A percentile compares a stretch with the other conserved stretches of the same genome.
These are phyloP conservation scores for Lota lota DNA, from an alignment of 2,113 vertebrate genomes.

Conservation along the genomic window DNA sequence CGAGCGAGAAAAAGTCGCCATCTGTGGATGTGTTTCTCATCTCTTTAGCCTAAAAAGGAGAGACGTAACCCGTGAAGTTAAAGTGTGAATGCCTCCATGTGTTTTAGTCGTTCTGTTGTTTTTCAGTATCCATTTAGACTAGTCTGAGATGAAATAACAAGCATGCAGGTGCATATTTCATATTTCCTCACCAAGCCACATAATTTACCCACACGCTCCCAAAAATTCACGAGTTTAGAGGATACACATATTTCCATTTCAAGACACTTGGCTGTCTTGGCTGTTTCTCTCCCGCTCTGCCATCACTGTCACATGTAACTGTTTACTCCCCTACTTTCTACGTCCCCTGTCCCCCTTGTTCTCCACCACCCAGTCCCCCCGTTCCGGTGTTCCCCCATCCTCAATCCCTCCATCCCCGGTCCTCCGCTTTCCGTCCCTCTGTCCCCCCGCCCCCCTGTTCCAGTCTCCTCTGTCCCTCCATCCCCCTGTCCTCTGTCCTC, in stretches of 20 bases:
- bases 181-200: too few relatives aligned
- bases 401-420: neutral
- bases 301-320: too few relatives aligned
- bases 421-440: neutral
- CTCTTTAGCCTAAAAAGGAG: constrained; percentile 59
- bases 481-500: neutral
- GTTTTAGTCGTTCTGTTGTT: too few relatives aligned
- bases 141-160: too few relatives aligned
- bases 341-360: too few relatives aligned
- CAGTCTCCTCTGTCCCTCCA: neutral
- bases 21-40: constrained; percentile 73
- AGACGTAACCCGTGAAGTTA: constrained; percentile 61
- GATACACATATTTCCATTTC: too few relatives aligned
- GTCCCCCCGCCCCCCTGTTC: neutral
- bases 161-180: too few relatives aligned
- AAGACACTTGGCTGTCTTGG: too few relatives aligned
- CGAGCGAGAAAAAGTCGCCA: constrained; percentile 66
- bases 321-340: neutral
- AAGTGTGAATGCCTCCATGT: constrained; percentile 60
- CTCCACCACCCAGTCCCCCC: neutral
- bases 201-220: too few relatives aligned
- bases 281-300: too few relatives aligned
- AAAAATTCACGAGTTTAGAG: too few relatives aligned
- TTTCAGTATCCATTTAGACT: too few relatives aligned
- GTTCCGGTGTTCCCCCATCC: neutral